These are phyloP conservation scores for Panulirus ornatus DNA, from an alignment of 1,140 invertebrate genomes.

Conservation along the genomic window DNA sequence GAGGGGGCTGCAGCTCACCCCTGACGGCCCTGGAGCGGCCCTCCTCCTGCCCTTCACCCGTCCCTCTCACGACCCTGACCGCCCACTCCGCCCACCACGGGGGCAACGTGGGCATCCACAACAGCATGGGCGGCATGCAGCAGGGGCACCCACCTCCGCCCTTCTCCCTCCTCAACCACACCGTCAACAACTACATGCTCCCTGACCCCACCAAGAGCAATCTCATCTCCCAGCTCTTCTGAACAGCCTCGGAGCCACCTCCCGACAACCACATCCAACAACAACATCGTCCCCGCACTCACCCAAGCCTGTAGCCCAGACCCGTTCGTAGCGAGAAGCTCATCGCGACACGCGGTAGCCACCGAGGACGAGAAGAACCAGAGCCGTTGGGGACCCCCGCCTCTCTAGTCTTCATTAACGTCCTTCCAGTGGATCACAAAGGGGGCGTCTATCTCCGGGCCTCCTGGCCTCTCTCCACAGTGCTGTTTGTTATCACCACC, in stretches of 20 bases:
- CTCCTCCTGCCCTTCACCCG: conserved; percentile 73
- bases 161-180: conserved; percentile 75
- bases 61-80: conserved; percentile 75
- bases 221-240: conserved; percentile 75
- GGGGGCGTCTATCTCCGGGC: too few relatives aligned
- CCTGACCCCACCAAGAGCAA: conserved; percentile 74
- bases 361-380: too few relatives aligned
- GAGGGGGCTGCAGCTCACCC: conserved; percentile 74
- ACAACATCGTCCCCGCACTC: neutral
- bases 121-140: conserved; percentile 69
- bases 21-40: conserved; percentile 73
- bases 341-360: too few relatives aligned
- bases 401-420: too few relatives aligned
- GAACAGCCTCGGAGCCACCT: conserved; percentile 43
- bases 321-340: too few relatives aligned
- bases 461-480: too few relatives aligned
- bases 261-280: neutral
- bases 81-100: conserved; percentile 74
- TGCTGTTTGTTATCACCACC: too few relatives aligned
- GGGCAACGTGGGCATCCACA: conserved; percentile 61
- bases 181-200: conserved; percentile 75
- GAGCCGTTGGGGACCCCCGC: too few relatives aligned
- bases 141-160: conserved; percentile 68
- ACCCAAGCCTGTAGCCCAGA: too few relatives aligned
- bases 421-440: too few relatives aligned